Evolutionary conservation across 1,140 invertebrate species (phyloP), one percentile per base, ranked within the genome.

Genomic region (Meloidogyne exigua): DNA sequence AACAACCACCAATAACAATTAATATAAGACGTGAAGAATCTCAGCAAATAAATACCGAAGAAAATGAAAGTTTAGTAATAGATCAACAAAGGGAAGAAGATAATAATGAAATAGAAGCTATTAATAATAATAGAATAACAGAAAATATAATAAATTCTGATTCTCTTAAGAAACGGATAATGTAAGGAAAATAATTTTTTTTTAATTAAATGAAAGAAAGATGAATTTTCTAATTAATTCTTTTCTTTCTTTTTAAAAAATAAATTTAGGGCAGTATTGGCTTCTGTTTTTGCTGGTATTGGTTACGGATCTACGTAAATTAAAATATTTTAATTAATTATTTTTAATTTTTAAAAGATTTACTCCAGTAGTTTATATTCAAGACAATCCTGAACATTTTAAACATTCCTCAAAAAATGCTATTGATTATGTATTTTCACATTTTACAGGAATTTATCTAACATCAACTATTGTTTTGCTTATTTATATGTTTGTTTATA

Each of bases 391-490:
- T 21, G 64, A 83, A 42, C 26, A 79, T n/a, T 82, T 81, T 65
- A 63, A 23, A n/a, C 62, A 72, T 42, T 42, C 80, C 12, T 74
- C 80, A 21, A 78, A 82, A 67, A 76, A 81, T 88, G 89, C 80
- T 71, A 77, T 90, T 39, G 88, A 89, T 73, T 90, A 89, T 80
- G 88, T 89, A 10, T 90, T 90, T 84, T 85, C 88, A 15, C 88
- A 89, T 69, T 90, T 87, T 76, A 83, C 84, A 77, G 89, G 89
- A 28, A 36, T 73, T 64, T 73, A 73, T 32, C 36, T 73, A 10
- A 57, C 49, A n/a, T 57, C 49, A 57, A 57, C 44, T 32, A 10
- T 64, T 65, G 89, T 90, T 66, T 88, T 85, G 68, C 15, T 85
- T 10, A 84, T 88, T 15, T 88, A 88, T 57, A 87, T 86, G 13